phyloP scores from a whole-genome alignment of 2,888 invertebrate species.

The Oligia latruncula region DNA sequence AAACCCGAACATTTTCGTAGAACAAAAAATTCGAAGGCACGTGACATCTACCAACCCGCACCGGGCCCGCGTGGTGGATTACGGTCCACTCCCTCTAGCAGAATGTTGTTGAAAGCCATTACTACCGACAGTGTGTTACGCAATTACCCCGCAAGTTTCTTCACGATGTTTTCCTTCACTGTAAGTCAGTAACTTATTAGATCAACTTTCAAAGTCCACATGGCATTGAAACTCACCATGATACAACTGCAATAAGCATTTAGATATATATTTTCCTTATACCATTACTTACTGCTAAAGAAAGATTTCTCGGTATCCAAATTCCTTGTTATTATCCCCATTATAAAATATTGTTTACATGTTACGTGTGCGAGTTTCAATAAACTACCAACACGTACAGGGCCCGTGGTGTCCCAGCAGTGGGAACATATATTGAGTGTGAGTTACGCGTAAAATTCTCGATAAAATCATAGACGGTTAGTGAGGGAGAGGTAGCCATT shows the following conservation, averaged over 20 bases:
- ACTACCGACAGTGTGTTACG: too few relatives aligned
- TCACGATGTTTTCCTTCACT: not conserved
- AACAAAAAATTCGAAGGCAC: too few relatives aligned
- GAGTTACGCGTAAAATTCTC: slow-evolving; percentile 7
- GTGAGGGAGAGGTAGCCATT: not conserved
- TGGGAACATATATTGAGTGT: not conserved
- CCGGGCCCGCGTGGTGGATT: too few relatives aligned
- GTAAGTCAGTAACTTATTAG: not conserved
- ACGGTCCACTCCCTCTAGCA: too few relatives aligned
- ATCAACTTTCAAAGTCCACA: slow-evolving; percentile 3
- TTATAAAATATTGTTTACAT: slow-evolving; percentile 21
- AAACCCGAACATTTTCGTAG: too few relatives aligned
- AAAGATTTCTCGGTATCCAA: slow-evolving; percentile 17
- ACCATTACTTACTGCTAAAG: not conserved
- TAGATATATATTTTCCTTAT: slow-evolving; percentile 22
- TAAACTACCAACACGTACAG: not conserved
- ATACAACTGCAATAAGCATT: slow-evolving; percentile 2
- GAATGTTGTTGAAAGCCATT: too few relatives aligned
- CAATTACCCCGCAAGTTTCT: not conserved
- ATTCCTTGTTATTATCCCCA: not conserved
- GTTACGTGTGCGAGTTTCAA: slow-evolving; percentile 6
- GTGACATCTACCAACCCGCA: too few relatives aligned
- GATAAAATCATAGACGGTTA: slow-evolving; percentile 15
- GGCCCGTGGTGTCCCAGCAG: not conserved
- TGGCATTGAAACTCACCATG: not conserved